These are phyloP conservation scores for Enteromius trimaculatus DNA, from an alignment of 2,797 vertebrate species.

Conservation along the genomic window DNA sequence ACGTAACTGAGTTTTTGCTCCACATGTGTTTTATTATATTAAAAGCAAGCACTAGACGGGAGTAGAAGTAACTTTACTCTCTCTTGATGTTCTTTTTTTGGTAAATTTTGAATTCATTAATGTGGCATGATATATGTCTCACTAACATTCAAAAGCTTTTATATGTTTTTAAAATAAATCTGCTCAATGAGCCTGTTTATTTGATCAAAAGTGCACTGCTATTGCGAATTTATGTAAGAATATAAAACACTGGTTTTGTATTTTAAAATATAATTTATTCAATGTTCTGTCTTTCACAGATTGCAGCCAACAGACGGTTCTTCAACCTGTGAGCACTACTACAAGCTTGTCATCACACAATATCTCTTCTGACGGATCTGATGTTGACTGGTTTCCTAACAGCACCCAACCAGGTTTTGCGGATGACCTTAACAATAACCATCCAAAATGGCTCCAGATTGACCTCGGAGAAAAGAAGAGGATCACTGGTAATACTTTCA, in stretches of 20 bases:
- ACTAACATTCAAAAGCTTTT: background rate
- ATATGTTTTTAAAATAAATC: background rate
- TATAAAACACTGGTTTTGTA: background rate
- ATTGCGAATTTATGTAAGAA: background rate
- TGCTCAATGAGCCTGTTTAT: background rate
- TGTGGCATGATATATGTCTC: background rate
- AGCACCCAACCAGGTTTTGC: slow-evolving; percentile 64
- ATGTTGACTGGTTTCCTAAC: slow-evolving; percentile 71
- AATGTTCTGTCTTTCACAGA: slow-evolving; percentile 61
- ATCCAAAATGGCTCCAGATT: slow-evolving; percentile 79
- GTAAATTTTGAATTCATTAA: slow-evolving; percentile 7
- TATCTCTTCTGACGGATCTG: slow-evolving; percentile 65
- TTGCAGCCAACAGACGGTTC: slow-evolving; percentile 74
- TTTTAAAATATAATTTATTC: background rate
- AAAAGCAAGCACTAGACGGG: slow-evolving; percentile 22
- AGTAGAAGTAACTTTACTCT: slow-evolving; percentile 9
- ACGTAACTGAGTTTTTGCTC: slow-evolving; percentile 45
- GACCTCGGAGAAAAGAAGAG: slow-evolving; percentile 84
- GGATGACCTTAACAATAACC: slow-evolving; percentile 66
- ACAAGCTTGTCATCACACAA: slow-evolving; percentile 77
- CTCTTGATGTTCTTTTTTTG: slow-evolving; percentile 40
- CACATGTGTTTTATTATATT: slow-evolving; percentile 54
- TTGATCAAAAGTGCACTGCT: background rate
- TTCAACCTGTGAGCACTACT: slow-evolving; percentile 70
- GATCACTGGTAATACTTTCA: slow-evolving; percentile 79